A percentile compares a stretch with the other conserved stretches of the same genome.
These are phyloP conservation scores for Sphaerophoria rueppellii DNA, from an alignment of 2,888 invertebrate species.

Conservation along the genomic window DNA sequence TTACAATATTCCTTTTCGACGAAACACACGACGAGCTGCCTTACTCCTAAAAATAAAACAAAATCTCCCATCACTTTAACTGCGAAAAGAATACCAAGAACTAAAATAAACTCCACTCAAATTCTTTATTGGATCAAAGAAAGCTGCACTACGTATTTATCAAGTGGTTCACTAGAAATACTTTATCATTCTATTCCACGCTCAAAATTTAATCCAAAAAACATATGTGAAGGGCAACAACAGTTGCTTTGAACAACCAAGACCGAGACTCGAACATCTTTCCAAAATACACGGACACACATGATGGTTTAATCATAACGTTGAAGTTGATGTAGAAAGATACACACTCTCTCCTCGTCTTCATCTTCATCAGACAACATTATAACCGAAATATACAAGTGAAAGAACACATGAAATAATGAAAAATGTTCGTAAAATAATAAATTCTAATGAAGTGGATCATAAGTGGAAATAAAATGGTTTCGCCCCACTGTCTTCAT, in stretches of 20 bases:
- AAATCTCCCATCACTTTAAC: not conserved
- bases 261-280: not conserved
- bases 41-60: not conserved
- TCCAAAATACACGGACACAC: not conserved
- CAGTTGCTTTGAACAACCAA: no score
- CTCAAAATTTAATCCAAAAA: conserved; percentile 54
- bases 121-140: conserved; percentile 60
- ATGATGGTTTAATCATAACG: not conserved
- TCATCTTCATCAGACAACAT: not conserved
- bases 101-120: conserved; percentile 13
- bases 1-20: not conserved
- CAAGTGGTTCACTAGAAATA: conserved; percentile 34
- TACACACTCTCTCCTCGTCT: conserved; percentile 7
- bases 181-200: conserved; percentile 43
- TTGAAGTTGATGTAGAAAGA: not conserved
- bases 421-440: conserved; percentile 70
- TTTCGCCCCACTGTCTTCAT: not conserved
- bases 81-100: conserved; percentile 11
- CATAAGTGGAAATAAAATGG: conserved; percentile 72
- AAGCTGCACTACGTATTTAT: conserved; percentile 39
- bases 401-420: conserved; percentile 36
- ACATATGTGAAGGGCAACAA: conserved; percentile 20
- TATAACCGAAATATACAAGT: not conserved
- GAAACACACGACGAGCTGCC: not conserved
- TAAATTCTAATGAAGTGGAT: conserved; percentile 74